Conservation (phyloP, 2,113 vertebrate genomes). For the Rhinolophus sinicus region DNA sequence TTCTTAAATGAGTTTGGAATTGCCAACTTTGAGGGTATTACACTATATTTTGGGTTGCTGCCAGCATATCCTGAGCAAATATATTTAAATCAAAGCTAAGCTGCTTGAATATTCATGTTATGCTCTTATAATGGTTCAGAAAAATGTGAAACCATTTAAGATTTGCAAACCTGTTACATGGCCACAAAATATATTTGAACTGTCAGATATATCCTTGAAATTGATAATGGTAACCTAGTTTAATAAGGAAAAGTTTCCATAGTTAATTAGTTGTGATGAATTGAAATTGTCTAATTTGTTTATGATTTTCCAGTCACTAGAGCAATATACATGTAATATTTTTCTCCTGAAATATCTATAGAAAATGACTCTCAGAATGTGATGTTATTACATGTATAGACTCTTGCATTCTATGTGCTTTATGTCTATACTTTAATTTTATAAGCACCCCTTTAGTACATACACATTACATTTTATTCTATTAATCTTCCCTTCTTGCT, state of each 20-base stretch:
- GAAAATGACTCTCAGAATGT: background rate
- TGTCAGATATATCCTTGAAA: conserved; percentile 81
- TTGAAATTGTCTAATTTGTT: conserved; percentile 71
- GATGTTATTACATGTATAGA: background rate
- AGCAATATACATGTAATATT: conserved; percentile 30
- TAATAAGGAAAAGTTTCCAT: conserved; percentile 76
- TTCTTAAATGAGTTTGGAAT: conserved; percentile 91
- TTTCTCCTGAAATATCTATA: conserved; percentile 30
- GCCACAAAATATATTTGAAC: conserved; percentile 84
- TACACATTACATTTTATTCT: background rate
- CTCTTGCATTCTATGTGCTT: background rate
- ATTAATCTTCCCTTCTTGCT: background rate
- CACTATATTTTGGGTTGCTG: conserved; percentile 89
- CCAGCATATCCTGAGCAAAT: conserved; percentile 91
- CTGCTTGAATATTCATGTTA: conserved; percentile 95
- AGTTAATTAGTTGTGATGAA: conserved; percentile 72
- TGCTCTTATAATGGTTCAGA: conserved; percentile 91
- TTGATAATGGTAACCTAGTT: conserved; percentile 79
- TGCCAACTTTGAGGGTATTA: conserved; percentile 90
- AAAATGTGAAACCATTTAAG: conserved; percentile 91
- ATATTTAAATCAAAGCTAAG: conserved; percentile 95
- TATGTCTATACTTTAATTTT: background rate
- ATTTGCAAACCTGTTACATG: conserved; percentile 87
- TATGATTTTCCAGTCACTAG: conserved; percentile 64
- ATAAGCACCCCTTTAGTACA: background rate